Base-by-base conservation (phyloP, 2,888 invertebrate species). In the Chironomus tentans region DNA sequence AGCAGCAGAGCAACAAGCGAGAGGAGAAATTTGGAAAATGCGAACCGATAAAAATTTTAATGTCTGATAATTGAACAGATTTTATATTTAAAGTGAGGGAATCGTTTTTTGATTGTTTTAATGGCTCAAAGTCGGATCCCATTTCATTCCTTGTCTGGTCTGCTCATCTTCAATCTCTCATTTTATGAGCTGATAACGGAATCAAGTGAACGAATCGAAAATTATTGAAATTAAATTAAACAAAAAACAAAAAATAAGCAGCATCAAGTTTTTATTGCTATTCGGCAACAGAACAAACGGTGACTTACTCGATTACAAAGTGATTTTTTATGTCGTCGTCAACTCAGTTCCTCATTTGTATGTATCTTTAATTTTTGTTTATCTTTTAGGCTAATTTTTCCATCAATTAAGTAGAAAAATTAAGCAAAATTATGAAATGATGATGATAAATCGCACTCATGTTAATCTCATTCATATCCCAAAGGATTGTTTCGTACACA, bases 171-270 rank as follows among this genome's bases (percentile, higher is more conserved):
- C 71, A 71, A 70, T 71, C 71, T 48, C 71, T 24, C 50, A n/a
- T 71, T 71, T 71, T 71, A 71, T 48, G 24, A 71, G 22, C 50
- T 72, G 72, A 72, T 72, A 72, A 62, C 72, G 62, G 62, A 24
- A 38, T 38, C 38, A 38, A 38, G 38, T 38, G 38, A 38, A 38
- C 10, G 4, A 38, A 38, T 38, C 38, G 38, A 38, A 38, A 38
- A 38, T 38, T 38, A 38, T 38, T 38, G 38, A 38, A 38, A 38
- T 38, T 38, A 10, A 38, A 38, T 38, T 38, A 38, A 38, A 38
- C 10, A 38, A 38, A 38, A n/a, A n/a, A n/a, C n/a, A n/a, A n/a
- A 38, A 38, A 38, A 10, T 38, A 50, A 50, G 10, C 28, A 28
- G 28, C 28, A 28, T 28, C 28, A 38, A 38, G 10, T 38, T 22